Evolutionary conservation across 1,140 invertebrate genomes (phyloP), one percentile per base, ranked within the genome.

Genomic region (Scaptomyza graminum): DNA sequence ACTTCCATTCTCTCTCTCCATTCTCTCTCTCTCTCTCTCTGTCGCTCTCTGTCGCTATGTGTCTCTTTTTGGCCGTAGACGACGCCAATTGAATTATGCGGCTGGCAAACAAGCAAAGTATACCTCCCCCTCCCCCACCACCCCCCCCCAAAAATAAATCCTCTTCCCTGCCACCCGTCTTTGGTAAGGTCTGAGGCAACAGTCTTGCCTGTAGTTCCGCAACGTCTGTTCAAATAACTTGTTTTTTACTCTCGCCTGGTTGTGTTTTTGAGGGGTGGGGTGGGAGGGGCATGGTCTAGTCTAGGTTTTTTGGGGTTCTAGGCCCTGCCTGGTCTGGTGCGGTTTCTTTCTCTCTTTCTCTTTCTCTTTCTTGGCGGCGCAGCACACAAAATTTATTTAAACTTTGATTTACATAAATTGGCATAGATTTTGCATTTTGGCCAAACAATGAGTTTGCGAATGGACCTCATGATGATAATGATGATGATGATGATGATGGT

Each of bases 381-480:
- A 22, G 4, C 18, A 22, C 18, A 22, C 50, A 52, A 76, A 61
- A 76, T 81, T 81, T 77, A 76, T 81, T 70, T 81, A 77, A 81
- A 77, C 78, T 77, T 74, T 76, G 77, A 81, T 74, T 81, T 74
- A 74, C 78, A 81, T 82, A 81, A 81, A 81, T 74, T 77, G 78
- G 64, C 74, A 81, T 70, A 70, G 69, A 81, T 77, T 67, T 77
- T 59, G 31, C 61, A 81, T 74, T 60, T 63, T 31, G 16, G 44
- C 18, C 12, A 25, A 22, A 13, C 28, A 22, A 8, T 1, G 12
- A 59, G 28, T 31, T 2, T n/a, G 6, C 9, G 13, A 7, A 15
- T 5, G 22, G 55, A 28, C 7, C n/a, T 16, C 11, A 28, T 41
- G n/a, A 39, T 7, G 52, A 22, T 44, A 47, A 66, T 31, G n/a